Conservation (phyloP, 2,113 vertebrate genomes). For the Psephotus haematonotus region DNA sequence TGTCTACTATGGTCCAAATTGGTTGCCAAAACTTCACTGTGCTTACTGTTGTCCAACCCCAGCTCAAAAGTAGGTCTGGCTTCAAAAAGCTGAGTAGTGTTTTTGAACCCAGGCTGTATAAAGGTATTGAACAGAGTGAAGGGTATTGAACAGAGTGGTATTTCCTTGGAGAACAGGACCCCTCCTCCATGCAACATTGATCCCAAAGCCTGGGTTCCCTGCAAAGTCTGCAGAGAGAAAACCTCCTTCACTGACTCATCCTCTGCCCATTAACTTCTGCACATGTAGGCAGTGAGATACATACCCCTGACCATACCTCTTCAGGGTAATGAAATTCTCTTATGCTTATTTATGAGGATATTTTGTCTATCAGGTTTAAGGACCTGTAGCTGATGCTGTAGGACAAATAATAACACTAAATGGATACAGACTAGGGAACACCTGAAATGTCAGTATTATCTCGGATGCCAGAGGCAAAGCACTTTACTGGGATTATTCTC, state of each 20-base stretch:
- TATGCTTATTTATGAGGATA: not conserved
- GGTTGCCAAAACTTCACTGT: not conserved
- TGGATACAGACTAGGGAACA: not conserved
- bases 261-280: not conserved
- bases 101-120: not conserved
- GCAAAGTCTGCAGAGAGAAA: not conserved
- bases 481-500: constrained; percentile 44
- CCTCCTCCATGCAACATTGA: not conserved
- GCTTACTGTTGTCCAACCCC: not conserved
- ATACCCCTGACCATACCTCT: accelerated
- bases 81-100: not conserved
- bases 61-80: not conserved
- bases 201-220: not conserved
- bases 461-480: constrained; percentile 5
- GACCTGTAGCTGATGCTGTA: constrained; percentile 14
- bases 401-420: constrained; percentile 21
- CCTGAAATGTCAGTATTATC: constrained; percentile 36
- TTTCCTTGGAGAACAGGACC: not conserved
- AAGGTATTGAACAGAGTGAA: not conserved
- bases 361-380: not conserved
- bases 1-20: not conserved
- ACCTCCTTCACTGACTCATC: not conserved
- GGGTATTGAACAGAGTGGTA: not conserved
- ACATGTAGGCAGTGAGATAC: not conserved
- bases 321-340: not conserved